These are phyloP conservation scores for Botrylloides violaceus DNA, from an alignment of 23 tunicate genomes.

Conservation along the genomic window DNA sequence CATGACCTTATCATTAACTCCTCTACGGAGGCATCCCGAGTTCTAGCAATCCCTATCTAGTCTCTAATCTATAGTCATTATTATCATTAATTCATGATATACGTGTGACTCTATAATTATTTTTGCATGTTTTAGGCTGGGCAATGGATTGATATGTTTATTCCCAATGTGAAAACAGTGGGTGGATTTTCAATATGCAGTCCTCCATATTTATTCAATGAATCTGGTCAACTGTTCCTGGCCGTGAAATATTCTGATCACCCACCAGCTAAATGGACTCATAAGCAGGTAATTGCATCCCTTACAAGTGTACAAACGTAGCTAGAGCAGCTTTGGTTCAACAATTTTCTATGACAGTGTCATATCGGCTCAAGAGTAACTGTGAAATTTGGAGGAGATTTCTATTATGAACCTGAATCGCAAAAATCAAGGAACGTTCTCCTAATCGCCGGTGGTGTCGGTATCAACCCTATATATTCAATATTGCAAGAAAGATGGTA, in stretches of 20 bases:
- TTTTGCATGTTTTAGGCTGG: conserved; percentile 55
- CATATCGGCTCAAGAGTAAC: conserved; percentile 29
- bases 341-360: too few species aligned
- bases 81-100: too few species aligned
- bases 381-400: conserved; percentile 82
- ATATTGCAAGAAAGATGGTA: conserved; percentile 70
- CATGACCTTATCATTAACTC: too few species aligned
- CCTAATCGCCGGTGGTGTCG: conserved; percentile 93
- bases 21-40: too few species aligned
- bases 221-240: conserved; percentile 32
- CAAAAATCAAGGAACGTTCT: conserved; percentile 16
- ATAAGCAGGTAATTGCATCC: conserved; percentile 25
- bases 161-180: conserved; percentile 40
- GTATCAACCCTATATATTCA: conserved; percentile 85
- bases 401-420: conserved; percentile 18
- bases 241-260: conserved; percentile 68
- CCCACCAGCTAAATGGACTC: conserved; percentile 78
- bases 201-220: conserved; percentile 30
- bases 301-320: too few species aligned
- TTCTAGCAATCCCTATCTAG: too few species aligned
- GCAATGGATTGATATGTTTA: conserved; percentile 86
- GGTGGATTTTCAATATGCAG: conserved; percentile 93
- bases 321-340: too few species aligned
- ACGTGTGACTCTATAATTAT: too few species aligned
- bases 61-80: too few species aligned